Evolutionary conservation across 2,797 vertebrate genomes (phyloP), one percentile per base, ranked within the genome.

Genomic region (Todus mexicanus): DNA sequence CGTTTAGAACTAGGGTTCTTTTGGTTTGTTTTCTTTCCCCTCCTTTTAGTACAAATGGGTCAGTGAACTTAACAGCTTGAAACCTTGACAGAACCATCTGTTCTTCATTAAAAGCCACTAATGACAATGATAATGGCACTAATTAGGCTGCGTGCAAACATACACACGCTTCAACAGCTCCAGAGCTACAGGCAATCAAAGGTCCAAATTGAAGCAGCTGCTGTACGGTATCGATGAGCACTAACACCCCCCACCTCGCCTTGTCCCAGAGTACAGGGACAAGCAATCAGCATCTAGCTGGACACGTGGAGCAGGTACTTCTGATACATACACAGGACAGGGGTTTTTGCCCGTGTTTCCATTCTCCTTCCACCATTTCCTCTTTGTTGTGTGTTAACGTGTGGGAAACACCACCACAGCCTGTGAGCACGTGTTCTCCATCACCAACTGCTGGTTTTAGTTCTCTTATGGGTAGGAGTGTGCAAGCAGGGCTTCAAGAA

Each of bases 51-150:
- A 90, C 56, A 89, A 95, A 92, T 22, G 56, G 94, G 94, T 97
- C 96, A 96, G 75, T 90, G 93, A 90, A 79, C 93, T 94, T 97
- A 80, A 95, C 90, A 77, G 78, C 71, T 63, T 91, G 87, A 91
- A 93, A 89, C 66, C 60, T 69, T 93, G 64, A 91, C 95, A 93
- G 89, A 95, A 91, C 93, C 90, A 89, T 93, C 94, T 95, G 96
- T 88, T 95, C 84, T 93, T 96, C 96, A 95, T 97, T 97, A 97
- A 96, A 97, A 93, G 82, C 95, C 90, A 78, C 95, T 96, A 97
- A 95, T 80, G 77, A 77, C 92, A 84, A 86, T 31, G 72, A 89
- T 97, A 96, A 97, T 96, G 80, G 90, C 5, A 21, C 82, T 97
- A 97, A 97, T 97, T 96, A 96, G 93, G 43, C 89, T 81, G 64